Evolutionary conservation across 2,888 invertebrate species (phyloP), one percentile per base, ranked within the genome.

Genomic region (Isoperla grammatica): DNA sequence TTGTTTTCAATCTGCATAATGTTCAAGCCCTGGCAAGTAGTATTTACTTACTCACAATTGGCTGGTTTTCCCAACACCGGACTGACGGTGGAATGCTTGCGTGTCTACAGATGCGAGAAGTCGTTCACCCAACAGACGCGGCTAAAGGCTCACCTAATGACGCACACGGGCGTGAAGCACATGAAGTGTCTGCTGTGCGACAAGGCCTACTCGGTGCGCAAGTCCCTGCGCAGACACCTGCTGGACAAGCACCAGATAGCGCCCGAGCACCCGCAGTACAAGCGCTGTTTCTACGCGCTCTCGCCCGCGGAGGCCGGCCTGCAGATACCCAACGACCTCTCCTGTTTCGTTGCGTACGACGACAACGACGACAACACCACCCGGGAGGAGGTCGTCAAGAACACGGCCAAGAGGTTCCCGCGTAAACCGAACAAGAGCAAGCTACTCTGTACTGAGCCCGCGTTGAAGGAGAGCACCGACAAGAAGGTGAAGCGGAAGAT

Each of bases 171-270:
- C 1, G 64, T 75, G 56, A 79, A 79, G 68, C 74, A 76, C 17
- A 74, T 75, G 23, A 74, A 80, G 79, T 81, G 81, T 69, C 76
- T 77, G 65, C 69, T 75, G 57, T 81, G 81, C 65, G 72, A 76
- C 2, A 80, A 79, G 67, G 72, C 75, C 0, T 79, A 76, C 64
- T 74, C 78, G 15, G 75, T 75, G 6, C 76, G 76, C 61, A 73
- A 76, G 39, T 75, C 79, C 1, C 74, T 80, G 57, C 65, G 77
- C 2, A 75, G 74, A 23, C 80, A 80, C 66, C 67, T 80, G n/a
- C 72, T 75, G 0, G 73, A 74, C 45, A 74, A 79, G 1, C 80
- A 80, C 66, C 62, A 64, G 58, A 61, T 65, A 29, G 60, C 61
- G 23, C 64, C 56, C 20, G 65, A 65, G 15, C 63, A 65, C 46